A percentile compares a stretch with the other conserved stretches of the same genome.
phyloP scores from a whole-genome alignment of 2,888 invertebrate genomes.

The Odontomyia ornata region DNA sequence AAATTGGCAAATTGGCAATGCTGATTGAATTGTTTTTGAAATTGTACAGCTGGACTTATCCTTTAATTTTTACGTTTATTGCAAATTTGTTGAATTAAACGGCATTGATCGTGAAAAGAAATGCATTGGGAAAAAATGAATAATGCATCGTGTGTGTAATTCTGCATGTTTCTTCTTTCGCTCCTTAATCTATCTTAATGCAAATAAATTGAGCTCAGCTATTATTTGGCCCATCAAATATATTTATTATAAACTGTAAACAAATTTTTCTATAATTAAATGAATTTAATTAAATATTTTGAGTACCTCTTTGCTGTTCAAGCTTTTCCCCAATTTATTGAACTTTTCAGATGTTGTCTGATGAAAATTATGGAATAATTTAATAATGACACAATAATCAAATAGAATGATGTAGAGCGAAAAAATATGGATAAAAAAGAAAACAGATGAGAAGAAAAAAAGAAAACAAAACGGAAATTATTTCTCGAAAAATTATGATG shows the following conservation, averaged over 20 bases:
- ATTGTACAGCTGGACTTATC: neutral
- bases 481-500: slow-evolving; percentile 18
- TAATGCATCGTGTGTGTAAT: neutral
- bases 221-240: too few species aligned
- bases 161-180: neutral
- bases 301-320: neutral
- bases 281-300: neutral
- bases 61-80: neutral
- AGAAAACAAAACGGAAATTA: neutral
- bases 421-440: slow-evolving; percentile 15
- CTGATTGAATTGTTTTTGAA: too few species aligned
- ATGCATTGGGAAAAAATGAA: neutral
- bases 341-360: neutral
- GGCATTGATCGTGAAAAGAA: neutral
- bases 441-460: slow-evolving; percentile 11
- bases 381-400: neutral
- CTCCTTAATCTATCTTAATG: too few species aligned
- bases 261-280: too few species aligned
- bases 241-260: too few species aligned
- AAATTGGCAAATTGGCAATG: neutral
- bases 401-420: too few species aligned
- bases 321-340: neutral
- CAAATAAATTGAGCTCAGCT: too few species aligned
- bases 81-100: neutral
- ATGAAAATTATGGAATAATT: neutral